Evolutionary conservation across 2,888 invertebrate species (phyloP), one percentile per base, ranked within the genome.

Genomic region (Petrolisthes cinctipes): DNA sequence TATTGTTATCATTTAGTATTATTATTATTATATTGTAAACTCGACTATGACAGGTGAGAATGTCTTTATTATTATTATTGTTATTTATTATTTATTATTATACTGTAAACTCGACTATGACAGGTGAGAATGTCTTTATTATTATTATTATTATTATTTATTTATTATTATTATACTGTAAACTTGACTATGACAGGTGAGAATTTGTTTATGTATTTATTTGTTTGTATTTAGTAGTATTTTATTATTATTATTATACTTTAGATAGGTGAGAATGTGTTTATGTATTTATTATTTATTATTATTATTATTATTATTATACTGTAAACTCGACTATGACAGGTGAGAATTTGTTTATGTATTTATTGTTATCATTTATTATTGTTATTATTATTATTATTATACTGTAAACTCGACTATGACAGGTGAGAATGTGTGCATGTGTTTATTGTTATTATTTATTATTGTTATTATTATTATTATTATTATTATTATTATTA

Each of bases 311-410:
- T 37, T 78, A n/a, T 75, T n/a, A n/a, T 23, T 23, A 75, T 99
- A 98, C 94, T 99, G 99, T 94, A 97, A 98, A 93, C 95, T 96
- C 90, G 99, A 99, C 93, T 99, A 99, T 93, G 98, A 98, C 94
- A 96, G 97, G 97, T 91, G 57, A 83, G 90, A 5, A 14, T 9
- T 20, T 0, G 20, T 5, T 73, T 23, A 4, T 73, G n/a, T 2
- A 7, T 73, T 9, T 73, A 9, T n/a, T 20, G 4, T 37, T 37
- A 37, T 37, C 2, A 37, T 37, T 37, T 37, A 37, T 37, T 37
- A 37, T 37, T 37, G 2, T 37, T 37, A 37, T 37, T 37, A 37
- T 2, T 37, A 37, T 37, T 37, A 37, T 37, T 37, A 20, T 73
- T 73, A 5, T 20, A 23, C 11, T 73, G n/a, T 73, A 9, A 4